Base-by-base conservation (phyloP, 1,140 invertebrate genomes). In the Hirudo medicinalis region DNA sequence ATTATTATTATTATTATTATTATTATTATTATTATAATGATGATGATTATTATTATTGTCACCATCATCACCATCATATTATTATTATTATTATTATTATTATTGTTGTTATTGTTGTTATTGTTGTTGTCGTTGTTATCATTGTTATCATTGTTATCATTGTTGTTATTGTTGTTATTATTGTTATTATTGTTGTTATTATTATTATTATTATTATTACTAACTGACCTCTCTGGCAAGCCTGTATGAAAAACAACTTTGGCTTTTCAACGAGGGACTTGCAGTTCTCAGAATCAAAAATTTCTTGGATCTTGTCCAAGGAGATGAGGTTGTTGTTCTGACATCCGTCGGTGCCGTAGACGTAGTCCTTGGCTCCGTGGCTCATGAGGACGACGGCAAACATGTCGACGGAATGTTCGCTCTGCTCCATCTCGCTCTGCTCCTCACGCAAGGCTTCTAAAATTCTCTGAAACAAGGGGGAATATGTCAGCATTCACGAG, bases 201-300 rank as follows among this genome's bases (percentile, higher is more conserved):
- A 36, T 36, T 6, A 36, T 36, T 36, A 36, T 36, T 9, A 63
- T 25, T n/a, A 22, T 25, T 13, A 25, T 20, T 15, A 63, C 19
- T 15, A 19, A 63, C 19, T 2, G 3, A 63, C 57, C 57, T 63
- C 57, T 63, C 29, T 63, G 57, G 29, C 57, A 63, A 20, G 57
- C 57, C 19, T 63, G 57, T 11, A 63, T n/a, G 57, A 63, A 63
- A n/a, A 63, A 63, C 20, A 63, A n/a, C 20, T 63, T 63, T 13
- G 57, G 57, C 19, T 63, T 63, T 13, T 63, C 22, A 2, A 32
- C 57, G 8, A 63, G 29, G 8, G 57, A 22, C 57, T 22, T 22
- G 29, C 57, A 63, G 29, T 32, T 63, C 5, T 22, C 29, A 11
- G 57, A 63, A 63, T 22, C 22, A n/a, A 63, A 63, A n/a, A 63